Evolutionary conservation across 2,113 vertebrate genomes (phyloP).

Genomic region (Nerophis ophidion): DNA sequence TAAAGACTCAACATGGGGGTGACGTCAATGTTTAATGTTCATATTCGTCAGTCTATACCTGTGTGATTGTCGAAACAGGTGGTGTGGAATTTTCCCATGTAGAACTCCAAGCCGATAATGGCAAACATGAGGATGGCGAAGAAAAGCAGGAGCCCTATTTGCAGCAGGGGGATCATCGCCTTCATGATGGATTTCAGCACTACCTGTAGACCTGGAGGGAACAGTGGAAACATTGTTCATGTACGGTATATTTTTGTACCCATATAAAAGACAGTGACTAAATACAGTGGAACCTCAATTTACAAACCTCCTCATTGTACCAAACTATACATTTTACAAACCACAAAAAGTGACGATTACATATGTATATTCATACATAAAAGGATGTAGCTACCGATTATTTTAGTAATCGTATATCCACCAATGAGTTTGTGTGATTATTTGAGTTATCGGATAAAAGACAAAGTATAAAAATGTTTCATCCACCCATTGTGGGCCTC

Average conservation of each 20-base stretch:
- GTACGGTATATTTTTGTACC: neutral
- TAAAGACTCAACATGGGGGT: neutral
- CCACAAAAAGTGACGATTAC: too few relatives aligned
- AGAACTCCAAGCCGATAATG: constrained; percentile 95
- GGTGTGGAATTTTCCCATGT: constrained; percentile 92
- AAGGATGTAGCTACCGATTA: too few relatives aligned
- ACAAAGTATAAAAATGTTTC: too few relatives aligned
- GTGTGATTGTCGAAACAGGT: constrained; percentile 87
- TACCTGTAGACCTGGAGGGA: constrained; percentile 85
- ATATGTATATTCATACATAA: too few relatives aligned
- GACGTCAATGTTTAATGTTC: neutral
- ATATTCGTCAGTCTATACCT: constrained; percentile 55
- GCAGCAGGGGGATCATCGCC: constrained; percentile 92
- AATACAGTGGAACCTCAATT: neutral
- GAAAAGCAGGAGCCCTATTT: constrained; percentile 91
- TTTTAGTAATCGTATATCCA: too few relatives aligned
- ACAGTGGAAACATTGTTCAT: constrained; percentile 3
- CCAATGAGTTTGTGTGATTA: too few relatives aligned
- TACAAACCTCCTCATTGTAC: too few relatives aligned
- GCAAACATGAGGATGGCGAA: constrained; percentile 96
- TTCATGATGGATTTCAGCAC: constrained; percentile 97
- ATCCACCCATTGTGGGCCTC: too few relatives aligned
- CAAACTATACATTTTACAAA: too few relatives aligned
- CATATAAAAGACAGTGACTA: too few relatives aligned
- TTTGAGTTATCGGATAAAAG: too few relatives aligned